A percentile compares a stretch with the other conserved stretches of the same genome.
Conservation (phyloP, 1,140 invertebrate species). For the Trichonephila clavata region DNA sequence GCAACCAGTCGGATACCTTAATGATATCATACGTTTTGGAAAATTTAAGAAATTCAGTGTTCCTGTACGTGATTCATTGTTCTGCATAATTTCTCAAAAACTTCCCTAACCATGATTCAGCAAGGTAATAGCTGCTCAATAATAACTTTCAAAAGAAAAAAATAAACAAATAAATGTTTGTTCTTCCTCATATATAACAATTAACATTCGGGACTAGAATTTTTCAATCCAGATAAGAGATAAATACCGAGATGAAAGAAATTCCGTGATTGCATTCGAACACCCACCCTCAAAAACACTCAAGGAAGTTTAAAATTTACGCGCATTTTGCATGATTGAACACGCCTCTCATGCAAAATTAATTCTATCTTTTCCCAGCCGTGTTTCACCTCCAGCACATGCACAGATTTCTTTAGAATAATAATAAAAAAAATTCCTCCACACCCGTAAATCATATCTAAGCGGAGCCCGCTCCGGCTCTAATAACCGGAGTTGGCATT, state of each 20-base stretch:
- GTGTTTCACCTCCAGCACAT: neutral
- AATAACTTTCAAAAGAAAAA: neutral
- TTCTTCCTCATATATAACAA: neutral
- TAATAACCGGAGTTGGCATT: constrained; percentile 66
- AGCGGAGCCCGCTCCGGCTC: constrained; percentile 2
- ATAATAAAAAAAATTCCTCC: neutral
- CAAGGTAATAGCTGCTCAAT: too few relatives aligned
- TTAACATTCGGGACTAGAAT: neutral
- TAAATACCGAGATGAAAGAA: neutral
- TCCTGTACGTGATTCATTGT: too few relatives aligned
- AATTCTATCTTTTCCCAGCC: constrained; percentile 8
- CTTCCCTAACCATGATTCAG: too few relatives aligned
- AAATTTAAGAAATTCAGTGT: too few relatives aligned
- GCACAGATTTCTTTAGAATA: neutral
- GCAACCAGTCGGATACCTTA: too few relatives aligned
- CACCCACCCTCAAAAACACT: neutral
- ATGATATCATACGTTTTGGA: too few relatives aligned
- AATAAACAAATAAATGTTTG: neutral
- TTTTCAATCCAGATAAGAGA: neutral
- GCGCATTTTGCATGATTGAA: constrained; percentile 31
- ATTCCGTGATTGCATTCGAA: neutral
- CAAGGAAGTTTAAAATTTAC: neutral
- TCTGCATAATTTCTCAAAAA: too few relatives aligned
- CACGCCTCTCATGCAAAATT: constrained; percentile 47
- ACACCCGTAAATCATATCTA: constrained; percentile 53